These are phyloP conservation scores for Epinephelus awoara DNA, from an alignment of 2,797 vertebrate species.

Conservation along the genomic window DNA sequence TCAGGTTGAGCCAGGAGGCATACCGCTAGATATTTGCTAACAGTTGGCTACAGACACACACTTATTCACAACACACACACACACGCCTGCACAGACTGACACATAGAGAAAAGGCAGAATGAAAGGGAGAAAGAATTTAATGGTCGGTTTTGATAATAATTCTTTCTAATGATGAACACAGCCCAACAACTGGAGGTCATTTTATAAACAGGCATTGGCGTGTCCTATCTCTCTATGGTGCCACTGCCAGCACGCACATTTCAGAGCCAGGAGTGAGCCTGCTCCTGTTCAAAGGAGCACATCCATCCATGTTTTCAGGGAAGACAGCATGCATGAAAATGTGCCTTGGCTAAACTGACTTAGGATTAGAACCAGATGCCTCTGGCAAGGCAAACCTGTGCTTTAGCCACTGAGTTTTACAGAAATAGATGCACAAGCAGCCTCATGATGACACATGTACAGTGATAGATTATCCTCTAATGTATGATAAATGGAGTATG, in stretches of 20 bases:
- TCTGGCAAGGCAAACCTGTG: constrained; percentile 56
- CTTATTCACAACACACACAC: neutral
- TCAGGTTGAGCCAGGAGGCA: constrained; percentile 1
- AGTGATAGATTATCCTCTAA: neutral
- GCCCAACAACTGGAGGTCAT: constrained; percentile 36
- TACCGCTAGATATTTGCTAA: constrained; percentile 22
- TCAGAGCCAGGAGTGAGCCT: constrained; percentile 54
- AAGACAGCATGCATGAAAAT: constrained; percentile 63
- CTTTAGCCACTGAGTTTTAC: constrained; percentile 39
- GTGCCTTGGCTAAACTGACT: constrained; percentile 57
- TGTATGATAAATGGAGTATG: neutral
- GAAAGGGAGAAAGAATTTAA: neutral
- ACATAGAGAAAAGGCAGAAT: neutral
- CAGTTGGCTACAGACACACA: constrained; percentile 8
- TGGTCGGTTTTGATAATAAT: constrained; percentile 17
- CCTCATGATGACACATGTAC: constrained; percentile 32
- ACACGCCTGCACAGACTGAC: constrained; percentile 6
- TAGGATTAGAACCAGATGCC: constrained; percentile 63
- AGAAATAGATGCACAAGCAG: constrained; percentile 39
- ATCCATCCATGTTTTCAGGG: constrained; percentile 56
- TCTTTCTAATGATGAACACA: constrained; percentile 33
- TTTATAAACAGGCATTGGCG: constrained; percentile 27
- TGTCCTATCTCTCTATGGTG: constrained; percentile 14
- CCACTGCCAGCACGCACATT: constrained; percentile 33
- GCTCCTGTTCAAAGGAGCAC: constrained; percentile 66